Evolutionary conservation across 2,113 vertebrate genomes (phyloP).

Genomic region (Spheniscus mendiculus): DNA sequence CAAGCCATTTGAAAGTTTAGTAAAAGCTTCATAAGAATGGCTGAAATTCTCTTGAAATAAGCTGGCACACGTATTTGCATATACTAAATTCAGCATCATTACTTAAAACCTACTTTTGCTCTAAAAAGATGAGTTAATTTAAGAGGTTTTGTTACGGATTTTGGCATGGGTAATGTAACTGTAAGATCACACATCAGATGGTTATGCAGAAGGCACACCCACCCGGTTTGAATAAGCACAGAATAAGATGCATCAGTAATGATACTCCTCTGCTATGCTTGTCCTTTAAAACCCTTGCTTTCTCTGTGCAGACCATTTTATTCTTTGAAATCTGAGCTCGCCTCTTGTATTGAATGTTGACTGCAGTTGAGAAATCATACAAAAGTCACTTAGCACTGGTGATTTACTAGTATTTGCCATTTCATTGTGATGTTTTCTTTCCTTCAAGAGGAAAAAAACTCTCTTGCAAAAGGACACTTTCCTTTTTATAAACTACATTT

Average conservation of each 20-base stretch:
- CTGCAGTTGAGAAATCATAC: neutral
- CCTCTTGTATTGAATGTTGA: neutral
- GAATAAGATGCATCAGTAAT: conserved; percentile 16
- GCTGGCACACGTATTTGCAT: neutral
- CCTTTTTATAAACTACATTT: neutral
- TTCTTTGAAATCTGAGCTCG: neutral
- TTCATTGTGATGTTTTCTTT: neutral
- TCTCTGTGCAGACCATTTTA: neutral
- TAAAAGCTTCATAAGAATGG: neutral
- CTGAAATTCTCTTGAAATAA: neutral
- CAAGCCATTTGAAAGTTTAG: neutral
- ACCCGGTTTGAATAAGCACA: neutral
- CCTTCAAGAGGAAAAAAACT: neutral
- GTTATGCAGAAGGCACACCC: conserved; percentile 9
- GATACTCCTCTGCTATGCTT: neutral
- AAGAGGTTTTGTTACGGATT: conserved; percentile 23
- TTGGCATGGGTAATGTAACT: neutral
- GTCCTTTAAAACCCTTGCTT: neutral
- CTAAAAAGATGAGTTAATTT: conserved; percentile 1
- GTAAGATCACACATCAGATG: conserved; percentile 57
- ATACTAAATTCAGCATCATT: neutral
- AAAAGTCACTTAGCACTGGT: neutral
- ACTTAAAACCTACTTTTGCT: neutral
- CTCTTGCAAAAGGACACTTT: neutral
- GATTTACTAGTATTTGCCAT: neutral